Conservation (phyloP, 1,140 invertebrate species). For the Eriocheir sinensis region DNA sequence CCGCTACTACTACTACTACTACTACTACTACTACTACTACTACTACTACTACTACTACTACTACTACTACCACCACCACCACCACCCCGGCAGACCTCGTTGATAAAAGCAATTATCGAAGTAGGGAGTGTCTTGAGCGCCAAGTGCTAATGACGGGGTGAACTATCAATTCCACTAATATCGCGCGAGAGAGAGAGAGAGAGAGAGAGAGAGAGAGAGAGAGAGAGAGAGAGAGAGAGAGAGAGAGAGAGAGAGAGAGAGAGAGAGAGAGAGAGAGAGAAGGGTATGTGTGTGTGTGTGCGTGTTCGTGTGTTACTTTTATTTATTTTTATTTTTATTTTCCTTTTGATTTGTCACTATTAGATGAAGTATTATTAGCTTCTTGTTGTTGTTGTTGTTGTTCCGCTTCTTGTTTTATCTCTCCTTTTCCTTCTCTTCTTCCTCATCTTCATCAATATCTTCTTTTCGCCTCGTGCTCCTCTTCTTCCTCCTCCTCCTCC, state of each 20-base stretch:
- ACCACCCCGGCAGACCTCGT: conserved; percentile 50
- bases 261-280: neutral
- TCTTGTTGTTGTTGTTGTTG: neutral
- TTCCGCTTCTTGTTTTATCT: neutral
- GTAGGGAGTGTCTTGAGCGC: conserved; percentile 60
- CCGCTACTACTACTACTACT: neutral
- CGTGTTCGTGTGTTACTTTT: neutral
- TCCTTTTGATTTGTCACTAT: neutral
- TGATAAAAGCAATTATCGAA: conserved; percentile 74
- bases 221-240: neutral
- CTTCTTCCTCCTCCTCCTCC: too few species aligned
- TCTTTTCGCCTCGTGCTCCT: neutral
- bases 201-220: neutral
- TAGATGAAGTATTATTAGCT: too few species aligned
- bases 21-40: neutral
- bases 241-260: neutral
- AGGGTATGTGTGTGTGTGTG: neutral
- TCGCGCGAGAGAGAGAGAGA: too few species aligned
- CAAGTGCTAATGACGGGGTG: conserved; percentile 59
- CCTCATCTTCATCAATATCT: neutral
- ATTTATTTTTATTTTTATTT: neutral
- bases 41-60: neutral
- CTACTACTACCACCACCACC: conserved; percentile 7
- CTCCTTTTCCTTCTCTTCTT: neutral
- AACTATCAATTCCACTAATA: conserved; percentile 51